These are phyloP conservation scores for Drosophila yakuba DNA, from an alignment of 1,140 invertebrate genomes.

Conservation along the genomic window DNA sequence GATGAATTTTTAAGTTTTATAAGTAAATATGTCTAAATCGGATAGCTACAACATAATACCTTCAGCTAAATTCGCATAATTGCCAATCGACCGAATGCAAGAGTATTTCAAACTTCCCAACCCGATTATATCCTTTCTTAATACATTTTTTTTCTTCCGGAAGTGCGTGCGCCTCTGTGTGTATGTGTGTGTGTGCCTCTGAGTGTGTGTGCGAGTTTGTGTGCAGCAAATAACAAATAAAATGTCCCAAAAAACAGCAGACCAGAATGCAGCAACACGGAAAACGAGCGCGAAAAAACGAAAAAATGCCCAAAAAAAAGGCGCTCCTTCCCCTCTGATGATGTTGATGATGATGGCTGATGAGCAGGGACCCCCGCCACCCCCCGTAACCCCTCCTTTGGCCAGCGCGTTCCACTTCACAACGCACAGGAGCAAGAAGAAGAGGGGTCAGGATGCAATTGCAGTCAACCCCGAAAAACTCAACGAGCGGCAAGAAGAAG, in stretches of 20 bases:
- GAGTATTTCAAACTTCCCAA: slow-evolving; percentile 17
- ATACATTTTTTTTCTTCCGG: slow-evolving; percentile 43
- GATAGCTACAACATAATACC: too few relatives aligned
- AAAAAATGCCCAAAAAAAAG: slow-evolving; percentile 50
- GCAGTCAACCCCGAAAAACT: slow-evolving; percentile 72
- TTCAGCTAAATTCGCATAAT: too few relatives aligned
- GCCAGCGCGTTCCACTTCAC: slow-evolving; percentile 72
- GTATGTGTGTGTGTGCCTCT: slow-evolving; percentile 16
- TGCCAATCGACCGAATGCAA: neutral
- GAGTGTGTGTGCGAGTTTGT: slow-evolving; percentile 11
- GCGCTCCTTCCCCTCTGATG: slow-evolving; percentile 22
- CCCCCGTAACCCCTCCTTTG: neutral
- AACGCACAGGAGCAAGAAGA: slow-evolving; percentile 58
- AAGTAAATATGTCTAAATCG: too few relatives aligned
- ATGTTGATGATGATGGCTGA: slow-evolving; percentile 55
- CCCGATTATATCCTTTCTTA: neutral
- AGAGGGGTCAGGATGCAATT: slow-evolving; percentile 62
- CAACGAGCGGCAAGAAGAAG: slow-evolving; percentile 39
- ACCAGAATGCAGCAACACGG: slow-evolving; percentile 49
- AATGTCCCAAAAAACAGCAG: slow-evolving; percentile 64
- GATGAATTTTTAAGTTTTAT: too few relatives aligned
- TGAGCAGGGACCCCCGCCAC: slow-evolving; percentile 32
- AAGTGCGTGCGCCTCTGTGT: slow-evolving; percentile 64
- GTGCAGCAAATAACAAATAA: slow-evolving; percentile 61
- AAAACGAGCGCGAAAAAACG: slow-evolving; percentile 62